Evolutionary conservation across 2,113 vertebrate species (phyloP).

Genomic region (Zosterops japonicus): DNA sequence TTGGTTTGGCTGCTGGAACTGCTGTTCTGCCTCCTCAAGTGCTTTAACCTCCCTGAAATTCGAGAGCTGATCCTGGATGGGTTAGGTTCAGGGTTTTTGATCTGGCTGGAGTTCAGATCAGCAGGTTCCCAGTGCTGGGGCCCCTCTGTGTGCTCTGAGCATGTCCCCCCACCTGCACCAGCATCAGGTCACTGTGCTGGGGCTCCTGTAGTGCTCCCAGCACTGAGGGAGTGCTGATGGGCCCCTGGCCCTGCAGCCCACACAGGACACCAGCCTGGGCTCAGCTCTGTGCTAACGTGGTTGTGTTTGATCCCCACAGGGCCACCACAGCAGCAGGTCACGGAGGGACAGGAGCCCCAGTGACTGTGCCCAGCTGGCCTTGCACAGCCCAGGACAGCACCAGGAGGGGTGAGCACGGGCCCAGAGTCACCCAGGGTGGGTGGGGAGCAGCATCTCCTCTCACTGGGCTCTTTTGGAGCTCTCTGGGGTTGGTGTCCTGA

Average conservation of each 20-base stretch:
- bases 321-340: background rate
- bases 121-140: background rate
- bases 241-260: background rate
- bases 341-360: background rate
- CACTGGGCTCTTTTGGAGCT: background rate
- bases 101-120: background rate
- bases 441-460: background rate
- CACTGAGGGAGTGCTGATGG: accelerated
- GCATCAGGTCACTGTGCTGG: background rate
- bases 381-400: background rate
- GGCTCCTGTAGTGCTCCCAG: background rate
- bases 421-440: accelerated
- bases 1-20: background rate
- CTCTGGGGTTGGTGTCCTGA: background rate
- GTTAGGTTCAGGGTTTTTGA: background rate
- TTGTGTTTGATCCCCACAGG: conserved; percentile 13
- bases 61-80: accelerated
- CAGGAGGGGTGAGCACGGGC: background rate
- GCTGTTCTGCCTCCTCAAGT: background rate
- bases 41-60: background rate
- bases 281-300: accelerated
- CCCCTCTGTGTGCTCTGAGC: background rate
- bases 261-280: background rate
- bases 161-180: background rate
- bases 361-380: background rate